phyloP scores from a whole-genome alignment of 2,888 invertebrate genomes.

The Xestia rhomboidea region DNA sequence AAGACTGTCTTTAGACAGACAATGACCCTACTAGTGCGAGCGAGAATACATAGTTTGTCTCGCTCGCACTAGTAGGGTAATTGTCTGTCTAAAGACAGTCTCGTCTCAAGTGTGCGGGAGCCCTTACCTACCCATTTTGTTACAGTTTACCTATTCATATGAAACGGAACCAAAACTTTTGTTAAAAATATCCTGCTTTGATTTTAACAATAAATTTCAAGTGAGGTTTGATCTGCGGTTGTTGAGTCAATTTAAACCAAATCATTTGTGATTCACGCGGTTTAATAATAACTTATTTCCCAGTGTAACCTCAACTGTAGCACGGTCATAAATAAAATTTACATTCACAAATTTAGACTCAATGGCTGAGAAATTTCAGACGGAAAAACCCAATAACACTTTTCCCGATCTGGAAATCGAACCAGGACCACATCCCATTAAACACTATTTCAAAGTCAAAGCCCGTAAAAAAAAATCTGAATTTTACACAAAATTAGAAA shows the following conservation, averaged over 20 bases:
- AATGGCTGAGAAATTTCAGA: not conserved
- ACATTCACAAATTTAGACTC: not conserved
- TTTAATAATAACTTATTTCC: not conserved
- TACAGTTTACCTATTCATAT: not conserved
- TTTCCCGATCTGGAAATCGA: not conserved
- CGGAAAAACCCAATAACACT: not conserved
- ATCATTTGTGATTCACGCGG: not conserved
- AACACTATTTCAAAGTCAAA: not conserved
- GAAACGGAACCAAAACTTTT: not conserved
- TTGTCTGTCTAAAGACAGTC: too few relatives aligned
- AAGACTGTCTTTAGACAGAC: too few relatives aligned
- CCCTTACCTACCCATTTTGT: too few relatives aligned
- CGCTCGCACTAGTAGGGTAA: too few relatives aligned
- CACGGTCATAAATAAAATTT: not conserved
- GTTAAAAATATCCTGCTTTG: not conserved
- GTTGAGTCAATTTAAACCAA: constrained; percentile 1
- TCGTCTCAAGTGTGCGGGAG: too few relatives aligned
- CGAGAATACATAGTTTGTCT: too few relatives aligned
- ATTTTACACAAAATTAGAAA: not conserved
- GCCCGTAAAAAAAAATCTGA: not conserved
- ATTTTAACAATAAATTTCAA: not conserved
- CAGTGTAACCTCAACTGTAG: not conserved
- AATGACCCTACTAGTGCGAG: too few relatives aligned
- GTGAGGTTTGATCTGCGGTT: not conserved
- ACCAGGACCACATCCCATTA: not conserved